These are phyloP conservation scores for Nezara viridula DNA, from an alignment of 2,888 invertebrate genomes.

Conservation along the genomic window DNA sequence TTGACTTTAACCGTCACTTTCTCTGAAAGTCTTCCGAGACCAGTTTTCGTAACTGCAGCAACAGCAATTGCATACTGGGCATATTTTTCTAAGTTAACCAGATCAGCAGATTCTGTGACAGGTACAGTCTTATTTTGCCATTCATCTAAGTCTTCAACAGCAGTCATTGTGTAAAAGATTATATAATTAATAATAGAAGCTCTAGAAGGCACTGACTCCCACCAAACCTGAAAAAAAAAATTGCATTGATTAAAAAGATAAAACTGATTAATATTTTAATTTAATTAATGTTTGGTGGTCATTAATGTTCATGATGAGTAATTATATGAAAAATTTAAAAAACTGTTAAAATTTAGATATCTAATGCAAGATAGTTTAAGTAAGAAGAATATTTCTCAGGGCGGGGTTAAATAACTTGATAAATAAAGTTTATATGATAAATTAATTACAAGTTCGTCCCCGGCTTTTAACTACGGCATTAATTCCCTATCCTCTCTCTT, in stretches of 20 bases:
- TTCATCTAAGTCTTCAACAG: conserved; percentile 91
- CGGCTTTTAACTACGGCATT: too few species aligned
- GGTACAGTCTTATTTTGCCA: conserved; percentile 91
- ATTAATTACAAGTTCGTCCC: too few species aligned
- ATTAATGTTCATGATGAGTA: neutral
- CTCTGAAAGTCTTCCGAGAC: conserved; percentile 88
- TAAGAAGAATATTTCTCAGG: too few species aligned
- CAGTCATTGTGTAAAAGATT: conserved; percentile 93
- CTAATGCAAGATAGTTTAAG: too few species aligned
- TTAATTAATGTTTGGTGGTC: neutral
- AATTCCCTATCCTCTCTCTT: too few species aligned
- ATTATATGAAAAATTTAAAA: neutral
- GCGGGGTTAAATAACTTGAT: too few species aligned
- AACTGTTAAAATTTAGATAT: neutral
- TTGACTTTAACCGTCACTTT: conserved; percentile 88
- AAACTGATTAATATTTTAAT: neutral
- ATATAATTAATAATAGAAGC: conserved; percentile 87
- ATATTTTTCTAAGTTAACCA: conserved; percentile 90
- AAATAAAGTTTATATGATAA: too few species aligned
- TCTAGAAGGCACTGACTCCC: conserved; percentile 89
- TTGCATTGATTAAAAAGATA: neutral
- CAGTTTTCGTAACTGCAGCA: conserved; percentile 83
- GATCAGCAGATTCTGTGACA: conserved; percentile 89
- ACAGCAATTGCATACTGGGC: conserved; percentile 93
- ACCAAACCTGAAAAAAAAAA: conserved; percentile 73